Conservation (phyloP, 2,888 invertebrate species). For the Synanthedon vespiformis region DNA sequence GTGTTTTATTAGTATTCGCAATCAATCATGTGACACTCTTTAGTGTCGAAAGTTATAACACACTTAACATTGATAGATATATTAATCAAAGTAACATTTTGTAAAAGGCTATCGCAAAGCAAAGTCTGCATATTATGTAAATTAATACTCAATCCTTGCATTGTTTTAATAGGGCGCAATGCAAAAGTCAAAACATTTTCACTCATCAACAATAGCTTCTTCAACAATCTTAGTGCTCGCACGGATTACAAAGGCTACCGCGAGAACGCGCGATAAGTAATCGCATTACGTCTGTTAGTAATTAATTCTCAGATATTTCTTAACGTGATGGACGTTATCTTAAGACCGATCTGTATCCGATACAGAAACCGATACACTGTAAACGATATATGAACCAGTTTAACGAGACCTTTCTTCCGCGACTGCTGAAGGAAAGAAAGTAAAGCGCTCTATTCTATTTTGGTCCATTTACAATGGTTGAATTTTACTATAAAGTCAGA, state of each 20-base stretch:
- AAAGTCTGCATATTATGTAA: too few species aligned
- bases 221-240: conserved; percentile 17
- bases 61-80: too few species aligned
- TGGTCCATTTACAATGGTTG: conserved; percentile 19
- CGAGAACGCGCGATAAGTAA: conserved; percentile 45
- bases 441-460: too few species aligned
- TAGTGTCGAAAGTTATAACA: too few species aligned
- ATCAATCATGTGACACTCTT: too few species aligned
- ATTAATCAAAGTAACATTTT: too few species aligned
- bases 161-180: neutral
- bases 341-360: conserved; percentile 39
- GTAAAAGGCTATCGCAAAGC: too few species aligned
- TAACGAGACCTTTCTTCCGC: conserved; percentile 15
- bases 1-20: too few species aligned
- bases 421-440: neutral
- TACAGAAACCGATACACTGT: conserved; percentile 29
- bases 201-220: conserved; percentile 7
- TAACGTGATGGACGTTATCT: conserved; percentile 53
- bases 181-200: conserved; percentile 14
- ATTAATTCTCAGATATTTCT: conserved; percentile 57
- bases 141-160: neutral
- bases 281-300: conserved; percentile 53
- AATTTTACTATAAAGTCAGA: conserved; percentile 29
- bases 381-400: conserved; percentile 17
- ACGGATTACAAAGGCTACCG: conserved; percentile 40